Conservation (phyloP, 2,888 invertebrate genomes). For the Sussaba pulchella region DNA sequence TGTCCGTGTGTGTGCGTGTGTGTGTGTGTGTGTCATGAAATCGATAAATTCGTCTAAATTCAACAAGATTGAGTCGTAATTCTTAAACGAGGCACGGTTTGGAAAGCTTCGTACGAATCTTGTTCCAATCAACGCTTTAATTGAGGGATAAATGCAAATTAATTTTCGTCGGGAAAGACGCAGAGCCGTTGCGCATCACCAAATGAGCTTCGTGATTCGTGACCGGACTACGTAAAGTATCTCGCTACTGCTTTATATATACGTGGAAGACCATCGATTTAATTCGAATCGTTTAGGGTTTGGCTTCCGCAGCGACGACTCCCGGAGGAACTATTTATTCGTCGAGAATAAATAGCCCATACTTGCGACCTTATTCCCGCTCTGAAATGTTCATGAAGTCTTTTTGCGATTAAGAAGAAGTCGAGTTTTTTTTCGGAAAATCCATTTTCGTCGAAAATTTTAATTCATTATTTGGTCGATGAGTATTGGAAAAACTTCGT, state of each 20-base stretch:
- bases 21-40: constrained; percentile 6
- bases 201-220: constrained; percentile 69
- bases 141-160: constrained; percentile 76
- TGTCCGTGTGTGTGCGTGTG: too few relatives aligned
- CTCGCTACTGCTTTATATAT: constrained; percentile 24
- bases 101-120: constrained; percentile 67
- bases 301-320: not conserved
- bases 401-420: too few relatives aligned
- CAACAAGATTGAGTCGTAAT: constrained; percentile 38
- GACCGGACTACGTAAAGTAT: constrained; percentile 60
- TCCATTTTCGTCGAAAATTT: too few relatives aligned
- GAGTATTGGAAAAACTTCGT: too few relatives aligned
- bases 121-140: constrained; percentile 78
- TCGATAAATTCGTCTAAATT: not conserved
- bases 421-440: too few relatives aligned
- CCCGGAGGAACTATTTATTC: not conserved
- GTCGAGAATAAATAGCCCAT: not conserved
- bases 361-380: too few relatives aligned
- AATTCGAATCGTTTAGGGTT: constrained; percentile 39
- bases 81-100: constrained; percentile 41
- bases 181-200: constrained; percentile 14
- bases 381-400: too few relatives aligned
- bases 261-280: constrained; percentile 48
- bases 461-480: too few relatives aligned
- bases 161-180: constrained; percentile 65